Evolutionary conservation across 2,888 invertebrate genomes (phyloP).

Genomic region (Cheilosia soror): DNA sequence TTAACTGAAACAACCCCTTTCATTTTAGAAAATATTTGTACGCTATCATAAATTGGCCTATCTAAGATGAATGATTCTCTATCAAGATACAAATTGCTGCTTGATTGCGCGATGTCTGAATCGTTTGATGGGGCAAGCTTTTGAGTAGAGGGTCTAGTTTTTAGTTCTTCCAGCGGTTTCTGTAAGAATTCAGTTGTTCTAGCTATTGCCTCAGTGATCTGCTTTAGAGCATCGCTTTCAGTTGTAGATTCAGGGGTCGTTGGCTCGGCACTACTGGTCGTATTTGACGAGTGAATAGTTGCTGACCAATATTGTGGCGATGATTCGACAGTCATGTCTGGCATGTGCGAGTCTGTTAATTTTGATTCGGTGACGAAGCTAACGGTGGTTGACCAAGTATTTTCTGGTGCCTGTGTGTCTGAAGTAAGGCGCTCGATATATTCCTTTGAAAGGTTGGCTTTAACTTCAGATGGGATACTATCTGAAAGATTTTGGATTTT

Average conservation of each 20-base stretch:
- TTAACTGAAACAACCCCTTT: conserved; percentile 74
- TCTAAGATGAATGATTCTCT: conserved; percentile 44
- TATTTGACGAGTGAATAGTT: conserved; percentile 44
- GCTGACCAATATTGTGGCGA: conserved; percentile 47
- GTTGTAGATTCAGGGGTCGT: conserved; percentile 5
- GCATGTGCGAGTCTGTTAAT: not conserved
- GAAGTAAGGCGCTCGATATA: not conserved
- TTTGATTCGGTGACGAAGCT: conserved; percentile 56
- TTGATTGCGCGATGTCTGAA: not conserved
- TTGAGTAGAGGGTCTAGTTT: not conserved
- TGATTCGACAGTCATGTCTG: not conserved
- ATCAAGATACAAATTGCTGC: conserved; percentile 73
- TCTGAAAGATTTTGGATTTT: not conserved
- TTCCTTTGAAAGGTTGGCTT: conserved; percentile 19
- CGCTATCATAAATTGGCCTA: conserved; percentile 62
- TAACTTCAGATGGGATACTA: conserved; percentile 58
- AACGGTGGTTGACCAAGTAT: conserved; percentile 53
- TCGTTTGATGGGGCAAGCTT: not conserved
- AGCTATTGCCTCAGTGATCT: conserved; percentile 75
- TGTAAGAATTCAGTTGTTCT: conserved; percentile 74
- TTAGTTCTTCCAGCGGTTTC: conserved; percentile 48
- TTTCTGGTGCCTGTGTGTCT: conserved; percentile 15
- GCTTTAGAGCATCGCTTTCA: conserved; percentile 68
- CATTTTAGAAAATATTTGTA: conserved; percentile 75
- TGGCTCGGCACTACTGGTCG: not conserved